Percentiles rank a stretch among this genome's conserved stretches.
phyloP scores from a whole-genome alignment of 2,888 invertebrate species.

The Agrochola lota region DNA sequence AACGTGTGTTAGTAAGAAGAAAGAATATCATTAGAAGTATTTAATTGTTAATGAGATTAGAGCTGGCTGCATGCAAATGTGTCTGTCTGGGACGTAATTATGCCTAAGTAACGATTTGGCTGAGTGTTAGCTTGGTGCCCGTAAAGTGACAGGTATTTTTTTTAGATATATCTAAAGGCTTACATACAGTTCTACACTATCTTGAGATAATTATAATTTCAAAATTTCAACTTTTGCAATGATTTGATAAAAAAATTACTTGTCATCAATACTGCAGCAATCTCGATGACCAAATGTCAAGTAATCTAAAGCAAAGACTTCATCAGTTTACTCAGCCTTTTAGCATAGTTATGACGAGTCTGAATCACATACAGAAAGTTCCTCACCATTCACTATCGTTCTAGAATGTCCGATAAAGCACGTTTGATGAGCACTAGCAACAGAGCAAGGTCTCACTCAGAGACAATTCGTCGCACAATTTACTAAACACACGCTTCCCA shows the following conservation, averaged over 20 bases:
- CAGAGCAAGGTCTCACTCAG: slow-evolving; percentile 44
- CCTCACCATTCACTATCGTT: not conserved
- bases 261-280: not conserved
- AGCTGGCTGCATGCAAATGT: not conserved
- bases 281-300: not conserved
- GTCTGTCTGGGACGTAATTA: not conserved
- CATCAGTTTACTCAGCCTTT: not conserved
- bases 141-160: too few relatives aligned
- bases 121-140: not conserved
- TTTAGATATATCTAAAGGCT: not conserved
- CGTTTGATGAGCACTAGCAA: slow-evolving; percentile 25
- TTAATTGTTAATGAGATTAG: not conserved
- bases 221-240: not conserved
- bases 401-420: slow-evolving; percentile 10
- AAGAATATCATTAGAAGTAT: not conserved
- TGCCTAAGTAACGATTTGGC: too few relatives aligned
- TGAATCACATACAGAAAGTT: not conserved
- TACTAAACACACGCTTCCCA: slow-evolving; percentile 64
- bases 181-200: not conserved
- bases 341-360: not conserved
- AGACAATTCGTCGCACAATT: slow-evolving; percentile 54
- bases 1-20: not conserved
- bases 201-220: not conserved
- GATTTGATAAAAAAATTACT: not conserved
- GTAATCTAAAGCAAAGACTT: slow-evolving; percentile 2